Conservation (phyloP, 2,888 invertebrate species). For the Rhingia rostrata region DNA sequence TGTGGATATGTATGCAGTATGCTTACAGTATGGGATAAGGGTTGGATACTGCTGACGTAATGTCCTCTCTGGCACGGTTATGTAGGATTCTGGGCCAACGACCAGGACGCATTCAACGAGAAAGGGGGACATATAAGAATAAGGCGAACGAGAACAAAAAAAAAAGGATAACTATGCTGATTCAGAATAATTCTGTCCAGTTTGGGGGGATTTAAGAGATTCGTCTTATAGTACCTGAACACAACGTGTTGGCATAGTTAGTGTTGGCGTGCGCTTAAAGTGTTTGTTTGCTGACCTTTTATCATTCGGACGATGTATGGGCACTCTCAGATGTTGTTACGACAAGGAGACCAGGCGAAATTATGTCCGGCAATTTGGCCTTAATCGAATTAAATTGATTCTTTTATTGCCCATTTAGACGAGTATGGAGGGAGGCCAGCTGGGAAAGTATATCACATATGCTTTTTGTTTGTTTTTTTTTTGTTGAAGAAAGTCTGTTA, state of each 20-base stretch:
- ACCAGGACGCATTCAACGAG: constrained; percentile 49
- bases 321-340: constrained; percentile 24
- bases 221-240: constrained; percentile 55
- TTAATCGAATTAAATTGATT: constrained; percentile 74
- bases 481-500: background rate
- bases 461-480: constrained; percentile 4
- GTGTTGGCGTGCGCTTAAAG: constrained; percentile 66
- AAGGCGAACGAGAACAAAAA: background rate
- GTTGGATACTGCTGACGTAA: constrained; percentile 67
- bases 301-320: constrained; percentile 26
- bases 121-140: constrained; percentile 39
- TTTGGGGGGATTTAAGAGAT: constrained; percentile 59
- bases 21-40: constrained; percentile 46
- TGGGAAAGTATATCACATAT: constrained; percentile 9
- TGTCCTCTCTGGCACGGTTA: constrained; percentile 52
- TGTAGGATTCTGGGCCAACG: constrained; percentile 52
- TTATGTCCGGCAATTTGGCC: constrained; percentile 67
- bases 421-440: constrained; percentile 14
- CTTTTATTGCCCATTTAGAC: constrained; percentile 69
- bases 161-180: constrained; percentile 66
- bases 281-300: constrained; percentile 62
- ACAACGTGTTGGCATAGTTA: constrained; percentile 43
- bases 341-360: constrained; percentile 37
- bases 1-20: constrained; percentile 7
- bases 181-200: constrained; percentile 60